Conservation (phyloP, 2,888 invertebrate species). For the Strigamia maritima region DNA sequence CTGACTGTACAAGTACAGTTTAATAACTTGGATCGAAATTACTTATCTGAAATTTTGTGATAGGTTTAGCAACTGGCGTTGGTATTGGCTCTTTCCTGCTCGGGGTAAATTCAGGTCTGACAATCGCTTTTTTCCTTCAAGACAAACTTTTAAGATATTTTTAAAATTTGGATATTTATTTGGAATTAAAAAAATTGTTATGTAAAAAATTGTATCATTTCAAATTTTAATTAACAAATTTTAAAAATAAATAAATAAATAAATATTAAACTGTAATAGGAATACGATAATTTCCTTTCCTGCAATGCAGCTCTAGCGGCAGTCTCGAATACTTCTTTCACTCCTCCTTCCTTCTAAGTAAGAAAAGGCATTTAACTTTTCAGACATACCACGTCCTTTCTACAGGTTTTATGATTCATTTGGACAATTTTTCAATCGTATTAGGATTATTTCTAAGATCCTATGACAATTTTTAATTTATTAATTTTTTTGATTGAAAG, state of each 20-base stretch:
- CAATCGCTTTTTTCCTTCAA: neutral
- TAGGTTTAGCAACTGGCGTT: neutral
- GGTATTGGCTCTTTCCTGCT: neutral
- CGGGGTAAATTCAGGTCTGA: neutral
- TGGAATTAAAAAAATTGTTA: too few relatives aligned
- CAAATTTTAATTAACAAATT: slow-evolving; percentile 19
- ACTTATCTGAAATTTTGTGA: neutral
- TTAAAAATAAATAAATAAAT: slow-evolving; percentile 22
- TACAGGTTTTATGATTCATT: slow-evolving; percentile 97
- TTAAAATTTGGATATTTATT: too few relatives aligned
- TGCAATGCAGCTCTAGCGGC: slow-evolving; percentile 96
- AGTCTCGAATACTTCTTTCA: slow-evolving; percentile 98
- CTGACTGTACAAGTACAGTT: neutral
- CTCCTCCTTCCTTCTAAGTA: slow-evolving; percentile 99
- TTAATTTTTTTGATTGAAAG: too few relatives aligned
- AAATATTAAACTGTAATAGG: too few relatives aligned
- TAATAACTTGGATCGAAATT: neutral
- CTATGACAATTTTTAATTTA: slow-evolving; percentile 40
- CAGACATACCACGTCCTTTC: slow-evolving; percentile 97
- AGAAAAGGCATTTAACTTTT: slow-evolving; percentile 96
- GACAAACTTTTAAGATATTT: neutral
- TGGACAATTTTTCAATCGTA: slow-evolving; percentile 89
- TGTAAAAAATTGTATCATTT: too few relatives aligned
- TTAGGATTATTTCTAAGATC: slow-evolving; percentile 91
- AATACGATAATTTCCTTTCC: slow-evolving; percentile 56